Percentiles rank a stretch among this genome's conserved stretches.
Conservation (phyloP, 2,888 invertebrate genomes). For the Caenorhabditis sp. region DNA sequence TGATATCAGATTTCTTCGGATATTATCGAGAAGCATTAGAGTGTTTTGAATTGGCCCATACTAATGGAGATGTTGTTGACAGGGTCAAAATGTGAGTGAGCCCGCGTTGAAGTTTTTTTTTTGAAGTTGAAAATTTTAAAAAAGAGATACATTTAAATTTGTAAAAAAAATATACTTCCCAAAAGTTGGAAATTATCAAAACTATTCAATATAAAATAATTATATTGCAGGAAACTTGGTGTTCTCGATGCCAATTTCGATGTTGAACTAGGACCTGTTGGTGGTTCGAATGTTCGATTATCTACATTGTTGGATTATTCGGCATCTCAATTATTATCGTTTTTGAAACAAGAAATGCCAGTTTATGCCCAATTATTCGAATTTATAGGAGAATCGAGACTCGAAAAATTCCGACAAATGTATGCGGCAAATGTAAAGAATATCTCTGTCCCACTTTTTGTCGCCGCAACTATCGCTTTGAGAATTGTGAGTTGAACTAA, state of each 20-base stretch:
- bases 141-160: too few relatives aligned
- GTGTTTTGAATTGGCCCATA: slow-evolving; percentile 15
- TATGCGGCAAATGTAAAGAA: slow-evolving; percentile 22
- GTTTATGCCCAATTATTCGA: slow-evolving; percentile 31
- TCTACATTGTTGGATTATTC: slow-evolving; percentile 8
- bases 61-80: slow-evolving; percentile 13
- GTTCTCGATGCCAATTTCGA: slow-evolving; percentile 2
- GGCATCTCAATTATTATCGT: not conserved
- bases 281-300: slow-evolving; percentile 6
- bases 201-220: too few relatives aligned
- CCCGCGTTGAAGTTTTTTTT: too few relatives aligned
- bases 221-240: slow-evolving; percentile 5
- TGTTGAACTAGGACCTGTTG: not conserved
- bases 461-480: slow-evolving; percentile 28
- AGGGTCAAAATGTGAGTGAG: slow-evolving; percentile 22
- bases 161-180: too few relatives aligned
- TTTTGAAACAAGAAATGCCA: slow-evolving; percentile 18
- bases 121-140: not conserved
- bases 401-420: slow-evolving; percentile 11
- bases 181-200: too few relatives aligned
- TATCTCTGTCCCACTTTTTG: slow-evolving; percentile 43
- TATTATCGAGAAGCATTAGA: slow-evolving; percentile 38
- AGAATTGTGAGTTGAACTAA: slow-evolving; percentile 25
- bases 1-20: slow-evolving; percentile 46
- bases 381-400: slow-evolving; percentile 14